phyloP scores from a whole-genome alignment of 2,797 vertebrate species.

The Xiphorhynchus erythropygius region DNA sequence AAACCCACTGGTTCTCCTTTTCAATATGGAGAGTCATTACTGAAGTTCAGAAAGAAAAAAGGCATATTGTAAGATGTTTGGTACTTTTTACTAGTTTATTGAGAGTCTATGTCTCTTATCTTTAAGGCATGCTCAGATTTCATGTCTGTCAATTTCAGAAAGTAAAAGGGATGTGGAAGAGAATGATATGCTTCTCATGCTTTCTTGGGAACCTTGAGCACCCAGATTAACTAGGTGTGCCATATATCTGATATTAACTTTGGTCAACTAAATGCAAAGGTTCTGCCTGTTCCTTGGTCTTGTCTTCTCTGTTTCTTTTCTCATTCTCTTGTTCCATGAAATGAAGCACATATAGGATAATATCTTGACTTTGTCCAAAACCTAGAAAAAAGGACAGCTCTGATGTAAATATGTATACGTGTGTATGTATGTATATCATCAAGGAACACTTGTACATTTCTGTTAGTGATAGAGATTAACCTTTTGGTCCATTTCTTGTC shows the following conservation, averaged over 20 bases:
- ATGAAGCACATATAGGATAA: neutral
- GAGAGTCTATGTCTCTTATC: neutral
- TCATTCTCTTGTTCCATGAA: neutral
- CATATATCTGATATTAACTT: neutral
- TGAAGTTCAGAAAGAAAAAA: neutral
- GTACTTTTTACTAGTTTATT: neutral
- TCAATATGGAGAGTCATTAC: neutral
- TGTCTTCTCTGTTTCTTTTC: neutral
- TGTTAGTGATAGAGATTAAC: neutral
- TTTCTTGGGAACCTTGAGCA: neutral
- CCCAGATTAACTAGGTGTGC: neutral
- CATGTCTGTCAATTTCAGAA: neutral
- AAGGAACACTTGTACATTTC: neutral
- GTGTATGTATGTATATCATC: neutral
- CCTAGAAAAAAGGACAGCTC: neutral
- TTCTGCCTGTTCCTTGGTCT: neutral
- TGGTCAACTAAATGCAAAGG: neutral
- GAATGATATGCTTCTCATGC: rapidly evolving
- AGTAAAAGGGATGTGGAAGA: neutral
- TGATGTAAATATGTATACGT: neutral
- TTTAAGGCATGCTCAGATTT: neutral
- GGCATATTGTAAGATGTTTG: neutral
- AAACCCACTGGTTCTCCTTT: neutral
- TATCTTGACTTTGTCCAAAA: neutral
- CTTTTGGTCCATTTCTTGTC: neutral